Evolutionary conservation across 2,888 invertebrate genomes (phyloP), one percentile per base, ranked within the genome.

Genomic region (Heliconius hortense): DNA sequence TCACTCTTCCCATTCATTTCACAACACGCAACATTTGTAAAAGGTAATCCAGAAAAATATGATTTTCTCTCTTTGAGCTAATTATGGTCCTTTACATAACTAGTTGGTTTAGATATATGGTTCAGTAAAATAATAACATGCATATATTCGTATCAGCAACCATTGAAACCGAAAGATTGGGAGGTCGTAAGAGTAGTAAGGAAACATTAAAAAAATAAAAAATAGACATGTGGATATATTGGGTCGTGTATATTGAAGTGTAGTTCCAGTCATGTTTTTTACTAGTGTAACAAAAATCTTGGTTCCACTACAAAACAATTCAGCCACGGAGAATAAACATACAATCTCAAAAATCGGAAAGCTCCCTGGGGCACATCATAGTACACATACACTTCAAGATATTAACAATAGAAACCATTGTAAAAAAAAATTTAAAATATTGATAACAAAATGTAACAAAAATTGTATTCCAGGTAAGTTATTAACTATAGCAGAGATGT

Each of bases 301-400:
- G 26, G 35, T 26, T 71, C 35, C 35, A 59, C 70, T 39, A 35
- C 24, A 71, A 18, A 35, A 56, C 39, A 59, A 39, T 59, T 59
- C 60, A 18, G 59, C 10, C 60, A 59, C 70, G 59, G 24, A 71
- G 60, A 60, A 71, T 71, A 70, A 59, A 70, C 35, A 60, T 24
- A 70, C 21, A 56, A 59, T 60, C 26, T 39, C 59, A 59, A 70
- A 70, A 70, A 71, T 71, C 60, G 11, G 21, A 71, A 71, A 69
- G 18, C 70, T 71, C 39, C 35, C 70, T 26, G 18, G 26, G 26
- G 39, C 18, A 71, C 60, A 39, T 59, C 59, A 24, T 11, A 28
- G 39, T 39, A 35, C 35, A 11, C 26, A 56, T 35, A 18, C 26
- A 39, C 70, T 71, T 43, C 59, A 71, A 35, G 26, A 11, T 71